Conservation (phyloP, 92 coral and sea anemone species). For the Palythoa grandiflora region DNA sequence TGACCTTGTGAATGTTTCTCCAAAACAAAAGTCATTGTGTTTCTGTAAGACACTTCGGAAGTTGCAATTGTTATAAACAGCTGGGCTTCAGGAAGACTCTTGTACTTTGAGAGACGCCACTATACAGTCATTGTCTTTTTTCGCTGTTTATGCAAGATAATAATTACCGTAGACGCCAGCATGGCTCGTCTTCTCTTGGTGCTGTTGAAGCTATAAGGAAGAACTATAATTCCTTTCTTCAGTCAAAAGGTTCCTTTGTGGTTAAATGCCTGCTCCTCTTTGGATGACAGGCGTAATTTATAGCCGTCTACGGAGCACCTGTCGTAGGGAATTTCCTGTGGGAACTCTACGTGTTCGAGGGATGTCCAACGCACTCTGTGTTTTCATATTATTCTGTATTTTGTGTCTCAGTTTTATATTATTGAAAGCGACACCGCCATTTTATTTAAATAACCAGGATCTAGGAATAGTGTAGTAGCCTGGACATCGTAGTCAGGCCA, state of each 20-base stretch:
- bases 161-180: no score
- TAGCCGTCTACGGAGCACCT: neutral
- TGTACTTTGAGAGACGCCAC: no score
- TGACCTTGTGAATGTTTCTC: neutral
- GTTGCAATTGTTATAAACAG: no score
- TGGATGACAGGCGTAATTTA: slow-evolving; percentile 14
- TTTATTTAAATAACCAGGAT: neutral
- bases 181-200: no score
- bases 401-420: neutral
- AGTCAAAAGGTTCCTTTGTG: slow-evolving; percentile 7
- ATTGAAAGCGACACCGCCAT: slow-evolving; percentile 6
- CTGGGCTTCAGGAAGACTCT: no score
- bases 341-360: neutral
- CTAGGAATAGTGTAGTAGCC: neutral
- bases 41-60: no score
- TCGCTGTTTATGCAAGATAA: no score
- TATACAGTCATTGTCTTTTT: no score
- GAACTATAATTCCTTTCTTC: neutral
- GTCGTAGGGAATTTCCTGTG: slow-evolving; percentile 19
- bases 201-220: no score
- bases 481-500: neutral
- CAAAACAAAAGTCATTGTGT: neutral
- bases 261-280: neutral
- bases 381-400: neutral
- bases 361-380: no score